Evolutionary conservation across 1,140 invertebrate genomes (phyloP).

Genomic region (Calephelis nemesis): DNA sequence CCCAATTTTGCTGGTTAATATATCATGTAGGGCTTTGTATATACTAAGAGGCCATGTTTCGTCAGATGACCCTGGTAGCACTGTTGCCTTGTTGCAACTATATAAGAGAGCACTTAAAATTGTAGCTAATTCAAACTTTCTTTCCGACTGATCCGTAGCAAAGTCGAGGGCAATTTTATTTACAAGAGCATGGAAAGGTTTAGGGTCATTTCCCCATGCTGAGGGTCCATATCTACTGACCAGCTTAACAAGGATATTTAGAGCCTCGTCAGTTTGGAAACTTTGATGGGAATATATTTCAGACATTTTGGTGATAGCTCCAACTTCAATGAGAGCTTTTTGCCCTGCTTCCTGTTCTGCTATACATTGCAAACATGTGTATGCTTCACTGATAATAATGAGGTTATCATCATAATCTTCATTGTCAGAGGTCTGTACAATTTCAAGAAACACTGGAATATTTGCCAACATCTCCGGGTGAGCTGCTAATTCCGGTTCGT

Average conservation of each 20-base stretch:
- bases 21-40: conserved; percentile 88
- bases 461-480: conserved; percentile 90
- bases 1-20: conserved; percentile 91
- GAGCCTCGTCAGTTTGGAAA: conserved; percentile 91
- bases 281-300: conserved; percentile 91
- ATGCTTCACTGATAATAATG: conserved; percentile 93
- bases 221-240: conserved; percentile 83
- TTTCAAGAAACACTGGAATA: conserved; percentile 89
- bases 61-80: conserved; percentile 80
- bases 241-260: conserved; percentile 87
- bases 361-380: conserved; percentile 89
- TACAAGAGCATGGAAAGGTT: conserved; percentile 89
- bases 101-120: conserved; percentile 87
- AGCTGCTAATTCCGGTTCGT: conserved; percentile 87
- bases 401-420: conserved; percentile 91
- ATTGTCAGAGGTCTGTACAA: conserved; percentile 89
- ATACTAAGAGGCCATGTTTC: conserved; percentile 90
- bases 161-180: conserved; percentile 92
- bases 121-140: conserved; percentile 91
- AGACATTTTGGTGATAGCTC: conserved; percentile 89
- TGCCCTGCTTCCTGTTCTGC: conserved; percentile 86
- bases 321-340: conserved; percentile 86
- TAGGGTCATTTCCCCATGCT: conserved; percentile 87
- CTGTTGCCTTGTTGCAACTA: conserved; percentile 84
- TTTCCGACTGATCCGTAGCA: conserved; percentile 90